Evolutionary conservation across 2,797 vertebrate genomes (phyloP).

Genomic region (Sphaeramia orbicularis): DNA sequence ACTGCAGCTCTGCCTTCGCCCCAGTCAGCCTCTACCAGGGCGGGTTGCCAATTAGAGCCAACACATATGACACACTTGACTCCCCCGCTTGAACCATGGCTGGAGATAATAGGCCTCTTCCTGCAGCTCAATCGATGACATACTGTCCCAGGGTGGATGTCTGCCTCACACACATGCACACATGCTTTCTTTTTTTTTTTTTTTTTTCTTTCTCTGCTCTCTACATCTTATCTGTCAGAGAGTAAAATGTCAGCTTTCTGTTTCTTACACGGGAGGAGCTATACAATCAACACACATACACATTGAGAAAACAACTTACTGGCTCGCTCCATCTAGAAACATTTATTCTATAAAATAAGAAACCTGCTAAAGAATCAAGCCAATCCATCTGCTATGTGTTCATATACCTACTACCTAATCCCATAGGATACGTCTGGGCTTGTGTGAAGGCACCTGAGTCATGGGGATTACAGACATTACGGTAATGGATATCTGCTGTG

Average conservation of each 20-base stretch:
- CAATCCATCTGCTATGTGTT: constrained; percentile 42
- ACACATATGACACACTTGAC: constrained; percentile 86
- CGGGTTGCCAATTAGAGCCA: constrained; percentile 84
- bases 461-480: constrained; percentile 67
- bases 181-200: background rate
- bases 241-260: constrained; percentile 75
- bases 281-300: constrained; percentile 31
- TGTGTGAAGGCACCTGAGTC: constrained; percentile 65
- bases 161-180: constrained; percentile 55
- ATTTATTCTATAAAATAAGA: constrained; percentile 21
- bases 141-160: constrained; percentile 79
- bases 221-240: constrained; percentile 53
- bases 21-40: constrained; percentile 70
- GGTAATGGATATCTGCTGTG: constrained; percentile 58
- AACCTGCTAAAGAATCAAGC: constrained; percentile 1
- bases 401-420: constrained; percentile 19
- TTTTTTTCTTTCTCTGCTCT: constrained; percentile 27
- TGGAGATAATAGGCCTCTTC: constrained; percentile 85
- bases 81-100: constrained; percentile 84
- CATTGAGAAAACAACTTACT: constrained; percentile 19
- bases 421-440: constrained; percentile 29
- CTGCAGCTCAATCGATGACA: constrained; percentile 83
- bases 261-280: constrained; percentile 43
- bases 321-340: constrained; percentile 12
- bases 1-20: constrained; percentile 59